Conservation (phyloP, 2,888 invertebrate species). For the Apotomis betuletana region DNA sequence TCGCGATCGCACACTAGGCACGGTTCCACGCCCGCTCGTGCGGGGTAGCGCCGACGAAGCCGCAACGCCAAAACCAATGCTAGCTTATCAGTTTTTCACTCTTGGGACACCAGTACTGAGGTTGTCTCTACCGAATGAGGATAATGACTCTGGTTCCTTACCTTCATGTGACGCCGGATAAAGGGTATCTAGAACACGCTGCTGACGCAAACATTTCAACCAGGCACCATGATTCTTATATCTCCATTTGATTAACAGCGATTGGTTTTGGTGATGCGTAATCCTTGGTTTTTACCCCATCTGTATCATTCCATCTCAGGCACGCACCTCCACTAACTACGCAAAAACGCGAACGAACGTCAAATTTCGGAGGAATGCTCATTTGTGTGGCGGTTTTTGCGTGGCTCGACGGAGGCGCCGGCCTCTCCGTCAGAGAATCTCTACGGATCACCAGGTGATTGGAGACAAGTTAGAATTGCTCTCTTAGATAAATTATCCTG, state of each 20-base stretch:
- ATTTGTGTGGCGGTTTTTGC: constrained; percentile 32
- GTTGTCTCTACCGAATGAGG: neutral
- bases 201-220: too few species aligned
- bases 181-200: too few species aligned
- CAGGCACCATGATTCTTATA: neutral
- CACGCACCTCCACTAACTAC: constrained; percentile 16
- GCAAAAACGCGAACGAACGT: constrained; percentile 28
- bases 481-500: constrained; percentile 58
- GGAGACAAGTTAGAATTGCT: constrained; percentile 62
- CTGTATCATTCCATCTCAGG: constrained; percentile 55
- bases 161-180: too few species aligned
- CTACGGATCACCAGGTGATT: constrained; percentile 51
- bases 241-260: neutral
- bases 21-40: constrained; percentile 77
- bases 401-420: constrained; percentile 4
- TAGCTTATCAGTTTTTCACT: neutral
- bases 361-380: constrained; percentile 27
- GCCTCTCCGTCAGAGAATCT: constrained; percentile 50
- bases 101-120: neutral
- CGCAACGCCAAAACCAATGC: constrained; percentile 52
- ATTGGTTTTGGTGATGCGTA: constrained; percentile 30
- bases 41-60: constrained; percentile 57
- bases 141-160: neutral
- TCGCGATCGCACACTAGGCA: constrained; percentile 79
- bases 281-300: constrained; percentile 37